phyloP scores from a whole-genome alignment of 1,140 invertebrate species.

The Geopemphigus sp. region DNA sequence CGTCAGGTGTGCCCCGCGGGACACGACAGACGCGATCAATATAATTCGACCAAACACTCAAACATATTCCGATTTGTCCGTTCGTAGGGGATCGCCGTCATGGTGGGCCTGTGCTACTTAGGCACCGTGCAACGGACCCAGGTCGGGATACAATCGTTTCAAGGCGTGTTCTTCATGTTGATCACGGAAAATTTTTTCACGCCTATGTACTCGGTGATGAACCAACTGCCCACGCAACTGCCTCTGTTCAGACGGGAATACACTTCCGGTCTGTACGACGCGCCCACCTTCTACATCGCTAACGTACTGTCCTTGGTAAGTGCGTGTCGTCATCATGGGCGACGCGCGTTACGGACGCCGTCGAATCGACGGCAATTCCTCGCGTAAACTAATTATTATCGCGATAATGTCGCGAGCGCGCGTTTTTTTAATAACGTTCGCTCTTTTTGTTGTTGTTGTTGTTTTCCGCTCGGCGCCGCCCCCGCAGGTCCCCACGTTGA shows the following conservation, averaged over 20 bases:
- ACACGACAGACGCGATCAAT: too few species aligned
- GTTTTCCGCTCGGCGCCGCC: background rate
- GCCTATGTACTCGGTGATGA: slow-evolving; percentile 79
- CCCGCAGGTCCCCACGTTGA: slow-evolving; percentile 70
- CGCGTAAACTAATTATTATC: background rate
- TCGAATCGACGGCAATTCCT: too few species aligned
- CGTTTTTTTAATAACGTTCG: background rate
- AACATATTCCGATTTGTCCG: too few species aligned
- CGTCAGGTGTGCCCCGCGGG: too few species aligned
- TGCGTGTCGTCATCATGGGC: slow-evolving; percentile 48
- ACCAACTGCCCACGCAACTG: slow-evolving; percentile 74
- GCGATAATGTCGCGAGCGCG: background rate
- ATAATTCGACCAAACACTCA: too few species aligned
- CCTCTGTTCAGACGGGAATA: slow-evolving; percentile 77
- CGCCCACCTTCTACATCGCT: slow-evolving; percentile 71
- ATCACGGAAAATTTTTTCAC: slow-evolving; percentile 84
- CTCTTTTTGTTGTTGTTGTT: too few species aligned
- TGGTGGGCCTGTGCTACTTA: slow-evolving; percentile 75
- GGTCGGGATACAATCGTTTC: slow-evolving; percentile 74
- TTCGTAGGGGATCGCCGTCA: slow-evolving; percentile 67
- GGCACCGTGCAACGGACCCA: slow-evolving; percentile 69
- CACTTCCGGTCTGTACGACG: slow-evolving; percentile 71
- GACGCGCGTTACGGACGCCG: too few species aligned
- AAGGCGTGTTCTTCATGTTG: slow-evolving; percentile 78
- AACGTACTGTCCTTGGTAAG: slow-evolving; percentile 74